Evolutionary conservation across 1,140 invertebrate genomes (phyloP), one percentile per base, ranked within the genome.

Genomic region (Calephelis virginiensis): DNA sequence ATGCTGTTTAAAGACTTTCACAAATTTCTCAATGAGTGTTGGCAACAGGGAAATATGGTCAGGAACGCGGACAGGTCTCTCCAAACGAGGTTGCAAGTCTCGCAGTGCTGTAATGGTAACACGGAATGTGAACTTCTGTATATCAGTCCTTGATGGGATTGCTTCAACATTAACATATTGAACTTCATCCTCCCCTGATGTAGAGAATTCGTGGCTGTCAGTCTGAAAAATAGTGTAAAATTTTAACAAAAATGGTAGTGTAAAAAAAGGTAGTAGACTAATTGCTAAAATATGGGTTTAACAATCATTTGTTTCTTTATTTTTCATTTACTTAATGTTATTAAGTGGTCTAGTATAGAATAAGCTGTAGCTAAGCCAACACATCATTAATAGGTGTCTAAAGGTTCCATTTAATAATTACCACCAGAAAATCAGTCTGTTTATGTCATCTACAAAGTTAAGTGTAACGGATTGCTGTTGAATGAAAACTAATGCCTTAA

Each of bases 101-200:
- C 94, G 93, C 77, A 97, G 96, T 68, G 97, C 95, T 12, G 94
- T 77, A 1, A 96, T 94, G 77, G 96, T 96, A 28, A 98, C 92
- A 67, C 97, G 92, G 71, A 96, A 94, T 37, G 92, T 92, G 81
- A 96, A 96, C 11, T 91, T 85, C 12, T 87, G 71, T 2, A 94
- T 85, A 43, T 92, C 91, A 49, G 86, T 80, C 12, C 93, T 90
- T 63, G 89, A 93, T 13, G 95, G 94, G 67, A 93, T 94, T 0
- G 96, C 96, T 83, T 95, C 92, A 68, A 98, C 97, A 82, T 95
- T 97, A 5, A 98, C 92, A 86, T 94, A 97, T 80, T 98, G 96
- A 8, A 95, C 89, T 75, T 93, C 93, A 71, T 93, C 93, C 78
- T 94, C 92, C 64, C 93, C 87, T 3, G 93, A 90, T 75, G 83